Base-by-base conservation (phyloP, 2,888 invertebrate genomes). In the Gordius sp. region DNA sequence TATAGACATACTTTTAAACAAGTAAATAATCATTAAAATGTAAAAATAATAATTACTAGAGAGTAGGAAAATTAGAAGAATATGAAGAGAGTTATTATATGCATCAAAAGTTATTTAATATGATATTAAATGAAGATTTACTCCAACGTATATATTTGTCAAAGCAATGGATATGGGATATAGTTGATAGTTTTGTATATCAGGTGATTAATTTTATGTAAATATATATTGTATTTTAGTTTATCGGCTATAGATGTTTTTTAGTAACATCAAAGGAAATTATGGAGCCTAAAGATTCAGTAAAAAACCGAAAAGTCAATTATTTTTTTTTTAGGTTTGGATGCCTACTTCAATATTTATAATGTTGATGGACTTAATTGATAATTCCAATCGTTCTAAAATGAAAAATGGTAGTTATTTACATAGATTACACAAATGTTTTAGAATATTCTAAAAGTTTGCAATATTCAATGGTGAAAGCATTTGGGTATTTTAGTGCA, bases 141-240 rank as follows among this genome's bases (percentile, higher is more conserved):
- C 4, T 4, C 4, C 8, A 23, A n/a, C 47, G 20, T 4, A 47
- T 47, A 8, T 47, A 60, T 2, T 70, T 97, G 59, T 93, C 97
- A 13, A 91, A 97, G 71, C 81, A 89, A 66, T 99, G 97, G 97
- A 73, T 99, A 28, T 97, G 97, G 97, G 97, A 97, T 69, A 78
- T 99, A 57, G 83, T 99, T 63, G 97, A 99, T 72, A 97, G 99
- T 68, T 99, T 97, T 72, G 87, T 99, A 41, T 97, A 97, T 67
- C 93, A 93, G 72, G 72, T 72, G 61, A n/a, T n/a, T n/a, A n/a
- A n/a, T n/a, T n/a, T n/a, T n/a, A n/a, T n/a, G n/a, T n/a, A n/a
- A n/a, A n/a, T n/a, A n/a, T n/a, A n/a, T n/a, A n/a, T n/a, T n/a
- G n/a, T n/a, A n/a, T n/a, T n/a, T n/a, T n/a, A n/a, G n/a, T n/a